Conservation (phyloP, 2,113 vertebrate genomes). For the Ptyas mucosa region DNA sequence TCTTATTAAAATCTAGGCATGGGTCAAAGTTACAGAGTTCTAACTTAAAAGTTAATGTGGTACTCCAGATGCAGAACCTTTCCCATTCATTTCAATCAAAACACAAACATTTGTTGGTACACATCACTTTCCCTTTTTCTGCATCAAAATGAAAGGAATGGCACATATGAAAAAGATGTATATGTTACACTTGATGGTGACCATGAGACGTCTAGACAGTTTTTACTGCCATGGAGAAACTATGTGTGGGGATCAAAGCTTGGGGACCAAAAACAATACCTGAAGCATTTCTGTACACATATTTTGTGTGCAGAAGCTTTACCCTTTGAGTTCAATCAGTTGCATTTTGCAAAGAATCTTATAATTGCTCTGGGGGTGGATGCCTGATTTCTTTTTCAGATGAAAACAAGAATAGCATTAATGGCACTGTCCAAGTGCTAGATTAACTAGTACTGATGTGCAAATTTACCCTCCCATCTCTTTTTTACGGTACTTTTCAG, state of each 20-base stretch:
- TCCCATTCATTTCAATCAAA: neutral
- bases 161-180: neutral
- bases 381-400: neutral
- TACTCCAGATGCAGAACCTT: neutral
- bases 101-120: neutral
- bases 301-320: neutral
- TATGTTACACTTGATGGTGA: neutral
- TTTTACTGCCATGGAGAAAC: neutral
- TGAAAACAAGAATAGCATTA: neutral
- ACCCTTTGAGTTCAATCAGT: neutral
- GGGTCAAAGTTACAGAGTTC: neutral
- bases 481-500: neutral
- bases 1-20: neutral
- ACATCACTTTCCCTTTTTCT: neutral
- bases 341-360: neutral
- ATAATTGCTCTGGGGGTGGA: neutral
- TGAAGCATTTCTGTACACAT: neutral
- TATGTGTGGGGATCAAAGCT: neutral
- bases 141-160: neutral
- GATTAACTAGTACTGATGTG: neutral
- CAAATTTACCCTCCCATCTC: neutral
- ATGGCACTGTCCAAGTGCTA: neutral
- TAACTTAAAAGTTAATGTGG: neutral
- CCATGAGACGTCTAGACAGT: neutral
- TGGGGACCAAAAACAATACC: neutral